A percentile compares a stretch with the other conserved stretches of the same genome.
These are phyloP conservation scores for Drosophila paranaensis DNA, from an alignment of 2,888 invertebrate genomes.

Conservation along the genomic window DNA sequence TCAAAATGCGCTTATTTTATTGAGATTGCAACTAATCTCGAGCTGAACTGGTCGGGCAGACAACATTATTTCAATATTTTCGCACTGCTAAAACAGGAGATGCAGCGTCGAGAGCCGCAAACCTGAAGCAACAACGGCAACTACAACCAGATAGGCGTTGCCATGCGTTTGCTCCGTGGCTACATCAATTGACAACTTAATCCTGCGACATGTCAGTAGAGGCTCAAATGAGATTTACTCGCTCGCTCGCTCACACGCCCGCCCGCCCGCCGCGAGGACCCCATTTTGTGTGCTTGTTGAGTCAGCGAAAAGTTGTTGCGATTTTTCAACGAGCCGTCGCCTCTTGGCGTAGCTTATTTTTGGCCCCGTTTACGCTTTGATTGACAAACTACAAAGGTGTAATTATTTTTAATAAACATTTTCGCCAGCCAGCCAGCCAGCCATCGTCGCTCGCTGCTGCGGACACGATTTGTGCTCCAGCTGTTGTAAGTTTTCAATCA, in stretches of 20 bases:
- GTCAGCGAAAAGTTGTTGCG: slow-evolving; percentile 71
- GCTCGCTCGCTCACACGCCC: slow-evolving; percentile 8
- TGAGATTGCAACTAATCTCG: slow-evolving; percentile 73
- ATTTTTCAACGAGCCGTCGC: slow-evolving; percentile 63
- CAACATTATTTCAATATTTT: slow-evolving; percentile 77
- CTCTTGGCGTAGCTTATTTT: slow-evolving; percentile 37
- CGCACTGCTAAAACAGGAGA: slow-evolving; percentile 60
- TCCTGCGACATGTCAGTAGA: slow-evolving; percentile 79
- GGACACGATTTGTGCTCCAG: slow-evolving; percentile 50
- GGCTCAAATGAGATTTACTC: slow-evolving; percentile 81
- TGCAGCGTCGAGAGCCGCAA: slow-evolving; percentile 9
- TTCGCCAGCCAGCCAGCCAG: slow-evolving; percentile 23
- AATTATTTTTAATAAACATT: slow-evolving; percentile 77
- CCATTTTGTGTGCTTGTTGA: slow-evolving; percentile 60
- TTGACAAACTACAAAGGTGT: slow-evolving; percentile 80
- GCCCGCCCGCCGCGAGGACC: slow-evolving; percentile 1
- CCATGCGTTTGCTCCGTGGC: slow-evolving; percentile 30
- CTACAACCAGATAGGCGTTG: slow-evolving; percentile 12
- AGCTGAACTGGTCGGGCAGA: slow-evolving; percentile 33
- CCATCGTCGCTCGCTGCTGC: slow-evolving; percentile 50
- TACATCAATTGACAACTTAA: slow-evolving; percentile 78
- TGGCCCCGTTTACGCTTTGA: slow-evolving; percentile 65
- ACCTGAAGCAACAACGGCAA: slow-evolving; percentile 6
- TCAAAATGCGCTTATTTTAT: slow-evolving; percentile 76
- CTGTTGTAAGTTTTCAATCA: slow-evolving; percentile 75